Percentiles rank a stretch among this genome's conserved stretches.
Conservation (phyloP, 2,113 vertebrate species). For the Hepsetus odoe region DNA sequence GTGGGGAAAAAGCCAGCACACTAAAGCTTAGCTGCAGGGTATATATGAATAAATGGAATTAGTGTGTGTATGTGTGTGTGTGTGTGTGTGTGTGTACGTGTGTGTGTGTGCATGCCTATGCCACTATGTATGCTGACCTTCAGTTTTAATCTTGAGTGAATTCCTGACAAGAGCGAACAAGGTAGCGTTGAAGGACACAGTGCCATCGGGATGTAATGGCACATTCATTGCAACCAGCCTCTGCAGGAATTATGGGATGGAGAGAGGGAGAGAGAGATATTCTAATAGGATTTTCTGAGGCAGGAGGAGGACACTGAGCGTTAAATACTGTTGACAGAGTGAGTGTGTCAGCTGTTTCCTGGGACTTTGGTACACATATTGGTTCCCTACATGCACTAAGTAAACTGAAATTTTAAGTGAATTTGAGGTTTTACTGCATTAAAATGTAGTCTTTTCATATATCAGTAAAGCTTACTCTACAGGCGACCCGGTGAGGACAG, state of each 20-base stretch:
- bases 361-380: background rate
- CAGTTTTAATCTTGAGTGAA: slow-evolving; percentile 90
- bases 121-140: slow-evolving; percentile 69
- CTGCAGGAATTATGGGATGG: slow-evolving; percentile 64
- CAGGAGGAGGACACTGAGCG: background rate
- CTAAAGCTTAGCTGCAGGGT: background rate
- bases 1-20: background rate
- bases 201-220: slow-evolving; percentile 88
- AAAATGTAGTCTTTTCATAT: background rate
- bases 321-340: slow-evolving; percentile 38
- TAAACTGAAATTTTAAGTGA: background rate
- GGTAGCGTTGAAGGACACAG: slow-evolving; percentile 90
- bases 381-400: background rate
- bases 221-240: slow-evolving; percentile 93
- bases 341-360: slow-evolving; percentile 26
- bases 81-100: background rate
- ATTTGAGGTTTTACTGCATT: background rate
- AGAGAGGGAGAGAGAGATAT: slow-evolving; percentile 2
- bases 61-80: background rate
- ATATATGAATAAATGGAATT: background rate
- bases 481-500: slow-evolving; percentile 85
- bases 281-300: slow-evolving; percentile 40
- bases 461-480: slow-evolving; percentile 76
- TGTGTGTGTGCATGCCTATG: background rate
- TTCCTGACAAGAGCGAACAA: slow-evolving; percentile 90